Evolutionary conservation across 2,113 vertebrate species (phyloP), one percentile per base, ranked within the genome.

Genomic region (Synchiropus splendidus): DNA sequence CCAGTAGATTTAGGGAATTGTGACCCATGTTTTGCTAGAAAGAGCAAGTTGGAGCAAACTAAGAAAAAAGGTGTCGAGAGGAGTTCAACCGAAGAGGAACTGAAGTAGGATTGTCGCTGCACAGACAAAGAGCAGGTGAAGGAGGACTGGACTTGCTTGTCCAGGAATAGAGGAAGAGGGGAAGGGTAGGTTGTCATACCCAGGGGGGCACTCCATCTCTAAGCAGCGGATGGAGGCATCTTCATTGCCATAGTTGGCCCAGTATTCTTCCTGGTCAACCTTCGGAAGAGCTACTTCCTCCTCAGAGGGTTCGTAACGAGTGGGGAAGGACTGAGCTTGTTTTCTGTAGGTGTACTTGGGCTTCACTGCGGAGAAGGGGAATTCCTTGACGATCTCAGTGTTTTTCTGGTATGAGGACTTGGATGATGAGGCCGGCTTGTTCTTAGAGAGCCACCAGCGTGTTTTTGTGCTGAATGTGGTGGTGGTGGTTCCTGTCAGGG

Each of bases 231-330:
- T 61, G 33, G 83, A 80, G 66, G 83, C 56, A 34, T 91, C 89
- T 76, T 91, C 89, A 9, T 83, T 88, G 2, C 85, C 85, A 0
- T 88, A 91, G 51, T 85, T 86, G 1, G 80, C 75, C 82, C 87
- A 90, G 45, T 89, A 91, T 34, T 87, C 89, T 57, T 89, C 88
- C 1, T 74, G 85, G 71, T 90, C 88, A 4, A 88, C 48, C 71
- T 87, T 88, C 49, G 86, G 86, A 36, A 88, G 78, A 0, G 84
- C 82, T 10, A 42, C 79, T 58, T 87, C 86, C 2, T 80, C 80
- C 2, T 59, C 81, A 0, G 74, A 78, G 18, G 85, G 62, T 53
- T 86, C 83, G 6, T 88, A 88, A 56, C 86, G 86, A 12, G 59
- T 42, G 9, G 78, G 51, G 41, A 64, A 30, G 10, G 60, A 54